phyloP scores from a whole-genome alignment of 2,888 invertebrate species.

The Julus scanicus region DNA sequence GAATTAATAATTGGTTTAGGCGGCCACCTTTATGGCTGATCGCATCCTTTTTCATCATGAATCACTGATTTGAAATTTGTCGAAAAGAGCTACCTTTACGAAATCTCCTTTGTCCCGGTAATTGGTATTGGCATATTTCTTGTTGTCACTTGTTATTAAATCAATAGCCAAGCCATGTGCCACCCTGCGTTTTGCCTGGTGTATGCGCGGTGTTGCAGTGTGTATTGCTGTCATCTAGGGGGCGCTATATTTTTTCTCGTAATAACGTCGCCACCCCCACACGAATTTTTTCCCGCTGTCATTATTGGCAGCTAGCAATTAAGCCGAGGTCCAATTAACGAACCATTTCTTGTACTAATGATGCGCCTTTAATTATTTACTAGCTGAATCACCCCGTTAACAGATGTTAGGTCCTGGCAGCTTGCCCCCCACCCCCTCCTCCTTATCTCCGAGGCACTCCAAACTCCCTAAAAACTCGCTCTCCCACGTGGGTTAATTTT shows the following conservation, averaged over 20 bases:
- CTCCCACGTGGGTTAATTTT: constrained; percentile 17
- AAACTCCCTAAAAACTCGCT: not conserved
- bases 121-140: no score
- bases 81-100: not conserved
- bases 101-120: no score
- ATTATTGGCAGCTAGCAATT: constrained; percentile 38
- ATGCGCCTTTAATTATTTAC: constrained; percentile 38
- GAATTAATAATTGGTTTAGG: constrained; percentile 7
- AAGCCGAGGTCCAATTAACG: constrained; percentile 7
- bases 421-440: not conserved
- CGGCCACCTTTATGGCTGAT: not conserved
- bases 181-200: not conserved
- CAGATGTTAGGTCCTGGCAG: constrained; percentile 34
- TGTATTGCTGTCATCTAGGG: not conserved
- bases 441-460: not conserved
- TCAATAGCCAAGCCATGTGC: not conserved
- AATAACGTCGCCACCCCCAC: not conserved
- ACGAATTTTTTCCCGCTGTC: not conserved
- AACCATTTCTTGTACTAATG: constrained; percentile 33
- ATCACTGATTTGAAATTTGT: not conserved
- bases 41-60: not conserved
- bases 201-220: no score
- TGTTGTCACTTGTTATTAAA: no score
- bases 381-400: constrained; percentile 23
- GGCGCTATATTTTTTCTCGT: not conserved